A percentile compares a stretch with the other conserved stretches of the same genome.
Evolutionary conservation across 2,113 vertebrate species (phyloP).

Genomic region (Actenoides hombroni): DNA sequence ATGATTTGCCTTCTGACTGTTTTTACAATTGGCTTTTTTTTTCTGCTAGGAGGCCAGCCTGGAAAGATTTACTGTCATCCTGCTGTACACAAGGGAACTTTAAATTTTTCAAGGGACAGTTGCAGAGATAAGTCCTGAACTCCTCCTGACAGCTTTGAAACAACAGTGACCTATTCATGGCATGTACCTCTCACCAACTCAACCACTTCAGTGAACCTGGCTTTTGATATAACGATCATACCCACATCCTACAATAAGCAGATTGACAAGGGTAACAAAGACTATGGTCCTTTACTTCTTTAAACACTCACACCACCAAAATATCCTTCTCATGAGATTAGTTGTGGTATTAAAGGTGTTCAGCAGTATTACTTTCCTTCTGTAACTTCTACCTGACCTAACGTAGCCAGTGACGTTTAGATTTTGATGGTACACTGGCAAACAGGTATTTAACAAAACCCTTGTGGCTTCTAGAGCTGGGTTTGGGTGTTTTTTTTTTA

Average conservation of each 20-base stretch:
- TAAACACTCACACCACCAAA: not conserved
- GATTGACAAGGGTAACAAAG: not conserved
- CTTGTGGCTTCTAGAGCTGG: not conserved
- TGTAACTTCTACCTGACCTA: not conserved
- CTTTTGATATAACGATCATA: not conserved
- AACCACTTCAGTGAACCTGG: not conserved
- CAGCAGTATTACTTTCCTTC: not conserved
- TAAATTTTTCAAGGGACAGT: conserved; percentile 37
- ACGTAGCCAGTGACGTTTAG: not conserved
- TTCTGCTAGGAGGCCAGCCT: not conserved
- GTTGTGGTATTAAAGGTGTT: not conserved
- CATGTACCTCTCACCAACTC: not conserved
- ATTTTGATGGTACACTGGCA: not conserved
- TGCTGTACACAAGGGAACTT: not conserved
- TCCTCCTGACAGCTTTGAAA: conserved; percentile 30
- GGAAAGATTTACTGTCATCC: conserved; percentile 46
- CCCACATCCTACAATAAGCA: not conserved
- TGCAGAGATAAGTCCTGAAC: conserved; percentile 11
- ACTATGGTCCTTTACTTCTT: not conserved
- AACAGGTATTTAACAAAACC: not conserved
- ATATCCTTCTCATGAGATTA: not conserved
- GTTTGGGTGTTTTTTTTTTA: not conserved
- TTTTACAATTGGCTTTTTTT: conserved; percentile 43
- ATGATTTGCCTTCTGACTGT: conserved; percentile 17
- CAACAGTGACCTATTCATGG: not conserved